These are phyloP conservation scores for Ischnus inquisitorius DNA, from an alignment of 2,888 invertebrate genomes.

Conservation along the genomic window DNA sequence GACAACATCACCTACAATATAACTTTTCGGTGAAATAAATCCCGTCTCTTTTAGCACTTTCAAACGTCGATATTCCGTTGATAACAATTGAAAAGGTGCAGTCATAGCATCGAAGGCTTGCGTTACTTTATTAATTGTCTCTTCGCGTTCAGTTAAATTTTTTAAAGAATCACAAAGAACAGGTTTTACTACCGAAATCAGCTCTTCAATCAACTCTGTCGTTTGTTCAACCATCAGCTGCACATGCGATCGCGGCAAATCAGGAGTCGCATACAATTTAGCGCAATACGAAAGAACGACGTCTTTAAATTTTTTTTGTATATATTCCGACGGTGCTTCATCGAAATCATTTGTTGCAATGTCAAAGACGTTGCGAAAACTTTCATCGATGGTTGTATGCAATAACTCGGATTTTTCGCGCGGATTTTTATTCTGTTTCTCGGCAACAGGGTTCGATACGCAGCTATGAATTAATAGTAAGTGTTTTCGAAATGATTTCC, in stretches of 20 bases:
- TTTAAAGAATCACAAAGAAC: background rate
- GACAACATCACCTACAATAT: conserved; percentile 6
- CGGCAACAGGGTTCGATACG: background rate
- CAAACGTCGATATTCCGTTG: conserved; percentile 3
- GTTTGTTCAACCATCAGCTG: conserved; percentile 25
- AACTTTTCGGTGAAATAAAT: conserved; percentile 13
- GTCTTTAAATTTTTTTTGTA: conserved; percentile 5
- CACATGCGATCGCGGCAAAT: conserved; percentile 32
- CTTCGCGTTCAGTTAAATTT: background rate
- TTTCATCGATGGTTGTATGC: background rate
- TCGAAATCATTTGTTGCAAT: background rate
- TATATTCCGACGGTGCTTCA: background rate
- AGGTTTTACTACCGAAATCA: conserved; percentile 14
- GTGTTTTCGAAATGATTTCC: conserved; percentile 22
- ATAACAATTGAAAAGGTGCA: background rate
- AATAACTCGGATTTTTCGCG: background rate
- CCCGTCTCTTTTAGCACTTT: background rate
- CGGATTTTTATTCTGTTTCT: background rate
- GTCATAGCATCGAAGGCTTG: background rate
- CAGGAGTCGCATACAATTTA: conserved; percentile 22
- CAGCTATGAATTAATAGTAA: conserved; percentile 10
- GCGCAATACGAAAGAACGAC: conserved; percentile 26
- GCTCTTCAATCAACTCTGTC: conserved; percentile 10
- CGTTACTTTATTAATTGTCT: background rate
- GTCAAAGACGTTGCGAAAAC: background rate